These are phyloP conservation scores for Metellina segmentata DNA, from an alignment of 2,888 invertebrate species.

Conservation along the genomic window DNA sequence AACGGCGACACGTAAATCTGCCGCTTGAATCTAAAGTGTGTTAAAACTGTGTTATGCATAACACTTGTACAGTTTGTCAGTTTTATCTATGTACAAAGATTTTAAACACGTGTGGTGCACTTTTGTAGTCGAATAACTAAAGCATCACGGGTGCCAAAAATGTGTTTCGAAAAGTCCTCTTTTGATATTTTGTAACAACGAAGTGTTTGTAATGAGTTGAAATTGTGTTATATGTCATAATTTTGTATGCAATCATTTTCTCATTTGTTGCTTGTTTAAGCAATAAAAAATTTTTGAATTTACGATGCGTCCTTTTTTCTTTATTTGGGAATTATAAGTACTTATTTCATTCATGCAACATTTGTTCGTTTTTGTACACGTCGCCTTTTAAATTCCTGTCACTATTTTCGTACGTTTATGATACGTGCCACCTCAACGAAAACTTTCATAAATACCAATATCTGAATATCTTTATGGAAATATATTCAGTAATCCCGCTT, in stretches of 20 bases:
- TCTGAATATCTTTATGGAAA: too few relatives aligned
- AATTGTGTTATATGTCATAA: background rate
- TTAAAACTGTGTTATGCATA: background rate
- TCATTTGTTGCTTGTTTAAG: background rate
- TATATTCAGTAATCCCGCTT: too few relatives aligned
- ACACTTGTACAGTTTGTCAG: background rate
- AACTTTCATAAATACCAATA: too few relatives aligned
- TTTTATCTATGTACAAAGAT: background rate
- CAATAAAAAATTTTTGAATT: background rate
- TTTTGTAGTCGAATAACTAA: slow-evolving; percentile 12
- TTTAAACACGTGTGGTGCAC: slow-evolving; percentile 13
- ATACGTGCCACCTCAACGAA: too few relatives aligned
- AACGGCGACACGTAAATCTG: background rate
- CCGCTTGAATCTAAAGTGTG: too few relatives aligned
- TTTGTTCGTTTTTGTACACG: too few relatives aligned
- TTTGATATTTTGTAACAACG: background rate
- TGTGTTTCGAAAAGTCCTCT: background rate
- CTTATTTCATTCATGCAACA: too few relatives aligned
- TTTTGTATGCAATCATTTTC: background rate
- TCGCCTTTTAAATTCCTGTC: too few relatives aligned
- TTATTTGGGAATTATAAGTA: too few relatives aligned
- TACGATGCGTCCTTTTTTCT: too few relatives aligned
- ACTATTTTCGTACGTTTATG: too few relatives aligned
- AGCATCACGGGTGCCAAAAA: background rate
- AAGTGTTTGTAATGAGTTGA: background rate